Conservation (phyloP, 1,140 invertebrate species). For the Melanaphis sacchari region DNA sequence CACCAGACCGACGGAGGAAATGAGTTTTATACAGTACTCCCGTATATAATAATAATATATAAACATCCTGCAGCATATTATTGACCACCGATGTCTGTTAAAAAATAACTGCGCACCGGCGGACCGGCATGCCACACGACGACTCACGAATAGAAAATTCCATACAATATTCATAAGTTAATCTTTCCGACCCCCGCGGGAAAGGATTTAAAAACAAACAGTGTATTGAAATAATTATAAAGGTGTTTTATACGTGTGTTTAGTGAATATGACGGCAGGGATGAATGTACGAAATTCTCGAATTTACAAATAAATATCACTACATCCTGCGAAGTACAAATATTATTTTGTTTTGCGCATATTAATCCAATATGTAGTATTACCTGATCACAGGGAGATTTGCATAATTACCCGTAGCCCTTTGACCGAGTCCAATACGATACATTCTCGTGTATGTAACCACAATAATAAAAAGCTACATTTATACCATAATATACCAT, state of each 20-base stretch:
- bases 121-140: background rate
- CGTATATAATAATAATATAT: background rate
- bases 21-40: background rate
- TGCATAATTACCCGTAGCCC: background rate
- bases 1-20: background rate
- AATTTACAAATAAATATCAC: background rate
- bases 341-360: background rate
- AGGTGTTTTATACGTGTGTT: background rate
- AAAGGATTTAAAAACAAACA: slow-evolving; percentile 28
- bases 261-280: background rate
- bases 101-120: background rate
- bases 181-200: background rate
- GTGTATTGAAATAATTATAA: slow-evolving; percentile 1
- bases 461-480: background rate
- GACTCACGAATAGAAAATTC: background rate
- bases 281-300: background rate
- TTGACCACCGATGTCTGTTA: background rate
- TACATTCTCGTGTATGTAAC: background rate
- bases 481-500: background rate
- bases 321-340: background rate
- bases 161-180: background rate
- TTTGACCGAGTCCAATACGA: background rate
- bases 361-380: background rate
- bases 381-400: background rate
- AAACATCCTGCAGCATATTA: background rate